Conservation (phyloP, 2,113 vertebrate genomes). For the Copsychus sechellarum region DNA sequence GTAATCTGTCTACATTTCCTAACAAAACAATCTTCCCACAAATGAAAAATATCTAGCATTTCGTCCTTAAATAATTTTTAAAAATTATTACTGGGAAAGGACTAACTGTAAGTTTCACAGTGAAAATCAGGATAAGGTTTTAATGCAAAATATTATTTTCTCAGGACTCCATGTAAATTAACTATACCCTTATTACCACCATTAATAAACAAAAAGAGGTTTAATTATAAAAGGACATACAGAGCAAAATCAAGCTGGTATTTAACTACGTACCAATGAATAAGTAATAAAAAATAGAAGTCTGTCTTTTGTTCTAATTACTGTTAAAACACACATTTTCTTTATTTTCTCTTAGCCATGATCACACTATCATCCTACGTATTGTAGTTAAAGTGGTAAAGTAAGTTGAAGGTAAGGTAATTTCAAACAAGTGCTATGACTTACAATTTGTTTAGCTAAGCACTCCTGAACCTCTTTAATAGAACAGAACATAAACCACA, state of each 20-base stretch:
- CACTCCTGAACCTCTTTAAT: neutral
- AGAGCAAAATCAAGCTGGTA: neutral
- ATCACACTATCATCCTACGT: neutral
- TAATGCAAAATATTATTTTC: neutral
- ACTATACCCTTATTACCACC: neutral
- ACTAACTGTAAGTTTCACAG: neutral
- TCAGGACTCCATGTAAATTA: neutral
- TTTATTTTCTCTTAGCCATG: neutral
- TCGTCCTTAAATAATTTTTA: neutral
- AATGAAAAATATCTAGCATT: neutral
- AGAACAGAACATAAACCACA: neutral
- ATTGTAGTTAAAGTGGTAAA: neutral
- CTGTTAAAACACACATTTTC: neutral
- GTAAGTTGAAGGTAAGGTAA: neutral
- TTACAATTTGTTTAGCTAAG: neutral
- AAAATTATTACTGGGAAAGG: neutral
- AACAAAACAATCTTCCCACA: neutral
- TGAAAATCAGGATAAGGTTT: neutral
- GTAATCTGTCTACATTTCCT: neutral
- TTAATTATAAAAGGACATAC: accelerated
- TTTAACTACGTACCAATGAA: neutral
- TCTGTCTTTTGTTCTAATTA: neutral
- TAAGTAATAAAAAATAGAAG: neutral
- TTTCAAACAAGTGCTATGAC: neutral
- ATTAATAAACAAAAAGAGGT: neutral